Base-by-base conservation (phyloP, 2,113 vertebrate genomes). In the Cryptoleucopteryx plumbea region DNA sequence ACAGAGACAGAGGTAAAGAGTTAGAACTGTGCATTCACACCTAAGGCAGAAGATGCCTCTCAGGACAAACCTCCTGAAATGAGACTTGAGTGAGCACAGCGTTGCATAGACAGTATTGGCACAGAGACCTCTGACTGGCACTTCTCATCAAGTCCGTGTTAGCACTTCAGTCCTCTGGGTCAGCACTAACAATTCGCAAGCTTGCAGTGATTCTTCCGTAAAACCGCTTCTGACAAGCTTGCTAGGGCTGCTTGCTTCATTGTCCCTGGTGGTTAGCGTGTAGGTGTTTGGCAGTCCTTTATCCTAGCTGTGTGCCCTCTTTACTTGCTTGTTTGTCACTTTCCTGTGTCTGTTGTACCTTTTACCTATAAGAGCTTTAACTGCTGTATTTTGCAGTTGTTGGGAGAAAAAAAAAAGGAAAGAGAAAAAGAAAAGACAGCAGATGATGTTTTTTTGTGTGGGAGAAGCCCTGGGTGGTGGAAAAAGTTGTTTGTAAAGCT, bases 81-180 rank as follows among this genome's bases (percentile, higher is more conserved):
- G 10, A 10, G 50, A 20, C 25, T 10, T 18, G 56, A 36, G 56
- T 2, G 3, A n/a, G 43, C 21, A 2, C 25, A 40, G 58, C 29
- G 34, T 10, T 5, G 31, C 47, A 10, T 26, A 17, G 78, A 9
- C 15, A 9, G 32, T 6, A 3, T 48, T 32, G 47, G 77, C 10
- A 55, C 10, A 48, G 56, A 45, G 65, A 21, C 43, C 50, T 31
- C 50, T 8, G 16, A 26, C 58, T 45, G 13, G 40, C 27, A 1
- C 13, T 22, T 31, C 58, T 50, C 32, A 16, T n/a, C 10, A 2
- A 11, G 5, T 5, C 58, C 2, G 0, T 3, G 4, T 32, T 13
- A 10, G 52, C 27, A 17, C 65, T 59, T n/a, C 20, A 7, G 43
- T 83, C 50, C 29, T 21, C 31, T n/a, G 65, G 34, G 50, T 45